These are phyloP conservation scores for Etheostoma nigrum DNA, from an alignment of 2,797 vertebrate species.

Conservation along the genomic window DNA sequence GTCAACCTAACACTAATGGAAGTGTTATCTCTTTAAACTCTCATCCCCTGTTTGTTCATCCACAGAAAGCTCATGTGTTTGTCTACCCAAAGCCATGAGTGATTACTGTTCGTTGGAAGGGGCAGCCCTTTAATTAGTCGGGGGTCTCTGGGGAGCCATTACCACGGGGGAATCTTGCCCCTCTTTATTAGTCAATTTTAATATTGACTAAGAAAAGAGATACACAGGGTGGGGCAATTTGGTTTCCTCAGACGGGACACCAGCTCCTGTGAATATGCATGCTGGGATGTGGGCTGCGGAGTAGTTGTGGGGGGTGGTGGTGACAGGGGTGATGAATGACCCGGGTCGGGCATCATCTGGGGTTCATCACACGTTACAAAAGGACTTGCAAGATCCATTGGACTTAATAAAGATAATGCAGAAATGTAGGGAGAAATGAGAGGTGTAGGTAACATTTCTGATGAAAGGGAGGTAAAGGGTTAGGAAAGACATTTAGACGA, in stretches of 20 bases:
- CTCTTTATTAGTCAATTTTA: conserved; percentile 89
- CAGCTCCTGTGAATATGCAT: conserved; percentile 81
- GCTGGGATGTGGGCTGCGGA: conserved; percentile 52
- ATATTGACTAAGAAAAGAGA: conserved; percentile 79
- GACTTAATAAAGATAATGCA: conserved; percentile 72
- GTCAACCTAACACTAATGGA: background rate
- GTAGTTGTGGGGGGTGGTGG: conserved; percentile 26
- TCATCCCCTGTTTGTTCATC: conserved; percentile 41
- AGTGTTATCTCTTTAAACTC: conserved; percentile 32
- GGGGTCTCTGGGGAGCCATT: conserved; percentile 79
- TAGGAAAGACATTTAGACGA: background rate
- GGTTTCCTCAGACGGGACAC: conserved; percentile 76
- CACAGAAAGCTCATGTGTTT: conserved; percentile 60
- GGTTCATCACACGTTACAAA: conserved; percentile 75
- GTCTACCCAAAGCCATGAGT: conserved; percentile 73
- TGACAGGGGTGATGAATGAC: conserved; percentile 84
- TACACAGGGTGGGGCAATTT: conserved; percentile 69
- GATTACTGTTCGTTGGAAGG: conserved; percentile 82
- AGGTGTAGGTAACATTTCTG: background rate
- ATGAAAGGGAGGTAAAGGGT: conserved; percentile 10
- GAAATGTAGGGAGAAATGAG: conserved; percentile 51
- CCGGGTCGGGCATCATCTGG: conserved; percentile 78
- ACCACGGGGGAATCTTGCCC: conserved; percentile 81
- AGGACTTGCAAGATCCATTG: conserved; percentile 59
- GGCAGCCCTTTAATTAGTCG: conserved; percentile 86